A percentile compares a stretch with the other conserved stretches of the same genome.
These are phyloP conservation scores for Drosophila trapezifrons DNA, from an alignment of 1,140 invertebrate species.

Conservation along the genomic window DNA sequence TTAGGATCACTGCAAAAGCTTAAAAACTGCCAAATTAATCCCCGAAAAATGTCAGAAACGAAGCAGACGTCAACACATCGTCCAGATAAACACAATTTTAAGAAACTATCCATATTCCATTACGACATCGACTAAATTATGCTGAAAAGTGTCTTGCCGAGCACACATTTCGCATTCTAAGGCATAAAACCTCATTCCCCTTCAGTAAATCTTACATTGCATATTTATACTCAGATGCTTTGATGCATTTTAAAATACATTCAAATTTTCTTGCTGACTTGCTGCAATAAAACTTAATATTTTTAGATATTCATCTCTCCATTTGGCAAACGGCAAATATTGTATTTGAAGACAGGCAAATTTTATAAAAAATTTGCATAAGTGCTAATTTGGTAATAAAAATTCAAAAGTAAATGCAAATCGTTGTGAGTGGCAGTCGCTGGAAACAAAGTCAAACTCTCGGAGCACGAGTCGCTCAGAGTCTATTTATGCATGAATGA, in stretches of 20 bases:
- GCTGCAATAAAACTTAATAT: conserved; percentile 15
- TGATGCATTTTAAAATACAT: conserved; percentile 35
- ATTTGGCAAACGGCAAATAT: conserved; percentile 49
- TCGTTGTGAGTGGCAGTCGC: conserved; percentile 17
- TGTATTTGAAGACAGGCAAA: conserved; percentile 17
- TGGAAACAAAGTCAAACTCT: conserved; percentile 26
- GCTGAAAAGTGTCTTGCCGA: background rate
- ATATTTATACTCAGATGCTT: conserved; percentile 45
- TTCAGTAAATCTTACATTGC: conserved; percentile 36
- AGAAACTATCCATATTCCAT: background rate
- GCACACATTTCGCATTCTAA: background rate
- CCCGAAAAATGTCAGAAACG: conserved; percentile 1
- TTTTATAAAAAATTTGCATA: conserved; percentile 59
- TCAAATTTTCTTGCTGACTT: conserved; percentile 39
- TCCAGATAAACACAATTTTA: background rate
- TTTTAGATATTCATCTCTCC: conserved; percentile 41
- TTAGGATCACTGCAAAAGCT: conserved; percentile 6
- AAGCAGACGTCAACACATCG: conserved; percentile 1
- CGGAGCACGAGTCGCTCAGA: conserved; percentile 26
- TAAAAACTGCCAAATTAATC: conserved; percentile 30
- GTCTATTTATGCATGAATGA: conserved; percentile 70
- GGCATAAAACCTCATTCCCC: conserved; percentile 5
- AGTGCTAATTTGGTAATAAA: conserved; percentile 75
- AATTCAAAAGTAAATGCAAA: conserved; percentile 77
- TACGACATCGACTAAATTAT: background rate